Conservation (phyloP, 2,888 invertebrate species). For the Phrixothrix hirtus region DNA sequence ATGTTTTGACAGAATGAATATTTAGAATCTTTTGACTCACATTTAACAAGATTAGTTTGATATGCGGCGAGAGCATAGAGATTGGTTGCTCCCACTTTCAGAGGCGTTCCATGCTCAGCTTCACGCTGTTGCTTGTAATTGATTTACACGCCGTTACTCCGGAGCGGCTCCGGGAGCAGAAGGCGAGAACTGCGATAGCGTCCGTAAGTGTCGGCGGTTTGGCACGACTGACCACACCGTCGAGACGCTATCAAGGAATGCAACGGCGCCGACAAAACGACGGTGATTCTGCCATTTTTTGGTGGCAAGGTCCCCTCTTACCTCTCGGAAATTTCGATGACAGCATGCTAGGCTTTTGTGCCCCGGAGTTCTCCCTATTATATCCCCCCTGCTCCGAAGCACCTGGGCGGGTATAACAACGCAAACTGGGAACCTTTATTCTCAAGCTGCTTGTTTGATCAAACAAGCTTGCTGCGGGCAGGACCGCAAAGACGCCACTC, state of each 20-base stretch:
- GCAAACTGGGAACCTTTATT: constrained; percentile 42
- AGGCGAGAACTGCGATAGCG: constrained; percentile 33
- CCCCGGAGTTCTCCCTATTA: constrained; percentile 36
- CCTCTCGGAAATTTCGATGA: constrained; percentile 46
- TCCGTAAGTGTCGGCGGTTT: constrained; percentile 53
- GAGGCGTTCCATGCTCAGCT: constrained; percentile 53
- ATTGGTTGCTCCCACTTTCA: constrained; percentile 58
- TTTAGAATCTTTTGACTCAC: constrained; percentile 55
- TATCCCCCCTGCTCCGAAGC: constrained; percentile 53
- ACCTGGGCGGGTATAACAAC: constrained; percentile 58
- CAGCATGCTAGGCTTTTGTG: constrained; percentile 52
- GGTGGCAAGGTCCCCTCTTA: constrained; percentile 41
- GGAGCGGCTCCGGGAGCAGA: constrained; percentile 26
- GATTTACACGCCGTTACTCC: constrained; percentile 57
- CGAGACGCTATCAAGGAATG: constrained; percentile 65
- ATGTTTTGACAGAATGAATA: constrained; percentile 58
- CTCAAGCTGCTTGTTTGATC: constrained; percentile 33
- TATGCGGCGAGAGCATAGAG: constrained; percentile 55
- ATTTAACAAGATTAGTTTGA: constrained; percentile 55
- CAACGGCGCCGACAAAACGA: constrained; percentile 45
- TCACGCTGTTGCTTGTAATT: constrained; percentile 63
- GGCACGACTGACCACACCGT: constrained; percentile 60
- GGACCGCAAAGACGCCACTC: constrained; percentile 29
- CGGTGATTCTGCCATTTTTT: constrained; percentile 52
- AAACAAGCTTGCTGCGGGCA: constrained; percentile 26